Evolutionary conservation across 2,113 vertebrate species (phyloP), one percentile per base, ranked within the genome.

Genomic region (Galemys pyrenaicus): DNA sequence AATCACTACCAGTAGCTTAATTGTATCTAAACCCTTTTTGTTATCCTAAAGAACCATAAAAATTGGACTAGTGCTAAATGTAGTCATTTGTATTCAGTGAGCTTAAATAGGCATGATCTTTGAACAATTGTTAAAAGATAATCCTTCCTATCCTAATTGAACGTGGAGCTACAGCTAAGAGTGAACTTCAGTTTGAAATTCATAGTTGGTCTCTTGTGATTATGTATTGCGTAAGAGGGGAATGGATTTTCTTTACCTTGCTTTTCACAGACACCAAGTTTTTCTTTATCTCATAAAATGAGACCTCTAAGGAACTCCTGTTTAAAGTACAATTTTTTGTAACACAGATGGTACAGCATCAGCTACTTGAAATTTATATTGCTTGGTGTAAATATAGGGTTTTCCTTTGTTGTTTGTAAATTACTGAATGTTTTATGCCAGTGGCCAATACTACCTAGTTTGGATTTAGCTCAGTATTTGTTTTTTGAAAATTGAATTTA

Each of bases 401-500:
- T 94, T 90, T 92, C 41, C n/a, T 56, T 89, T 92, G 41, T 77
- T 78, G 75, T 92, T 92, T 79, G 12, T 92, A 41, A 94, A 54
- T 92, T 92, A n/a, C 37, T 64, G 30, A 81, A 67, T 80, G 20
- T 13, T 22, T 94, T 87, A 39, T 80, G 68, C 60, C 13, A 67
- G 19, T 90, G 85, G 19, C 35, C 54, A 35, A 2, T 84, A 75
- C 37, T 56, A 19, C 51, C 78, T 94, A 37, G 16, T 92, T 92
- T 32, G 81, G 30, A 70, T 77, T 60, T 91, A 84, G 54, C 26
- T 92, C 65, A 87, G 71, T 80, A 51, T 90, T 87, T 44, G 5
- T 82, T 95, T 92, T 94, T 73, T 94, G 39, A 84, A 95, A 94
- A 78, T 73, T 83, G 35, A 83, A 87, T 30, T 89, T 95, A 85